Evolutionary conservation across 2,888 invertebrate species (phyloP).

Genomic region (Vandiemenella viatica): DNA sequence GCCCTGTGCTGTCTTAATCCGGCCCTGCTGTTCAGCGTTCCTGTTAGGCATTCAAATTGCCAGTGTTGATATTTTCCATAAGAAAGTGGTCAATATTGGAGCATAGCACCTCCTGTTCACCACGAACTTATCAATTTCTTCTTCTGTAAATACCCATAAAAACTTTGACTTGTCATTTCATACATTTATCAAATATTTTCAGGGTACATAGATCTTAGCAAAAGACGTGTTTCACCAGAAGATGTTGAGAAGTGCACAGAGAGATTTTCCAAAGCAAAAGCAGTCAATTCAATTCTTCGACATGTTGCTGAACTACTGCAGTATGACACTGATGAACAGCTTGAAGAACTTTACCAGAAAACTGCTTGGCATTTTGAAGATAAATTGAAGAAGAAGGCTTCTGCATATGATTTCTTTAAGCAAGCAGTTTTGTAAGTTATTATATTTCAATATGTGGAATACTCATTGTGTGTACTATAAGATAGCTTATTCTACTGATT

Average conservation of each 20-base stretch:
- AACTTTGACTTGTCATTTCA: too few species aligned
- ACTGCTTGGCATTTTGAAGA: conserved; percentile 98
- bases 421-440: conserved; percentile 78
- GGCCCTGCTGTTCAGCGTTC: too few species aligned
- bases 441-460: too few species aligned
- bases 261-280: conserved; percentile 94
- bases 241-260: conserved; percentile 98
- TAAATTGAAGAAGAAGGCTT: conserved; percentile 89
- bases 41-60: too few species aligned
- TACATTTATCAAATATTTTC: too few species aligned
- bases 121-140: too few species aligned
- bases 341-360: conserved; percentile 87
- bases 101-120: too few species aligned
- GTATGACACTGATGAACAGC: conserved; percentile 78
- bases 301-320: conserved; percentile 92
- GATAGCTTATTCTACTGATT: background rate
- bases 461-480: background rate
- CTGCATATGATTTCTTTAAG: conserved; percentile 96
- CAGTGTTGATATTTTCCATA: too few species aligned
- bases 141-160: too few species aligned
- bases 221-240: conserved; percentile 93
- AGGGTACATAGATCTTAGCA: conserved; percentile 98
- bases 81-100: too few species aligned
- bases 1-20: too few species aligned
- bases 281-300: conserved; percentile 91